A percentile compares a stretch with the other conserved stretches of the same genome.
Evolutionary conservation across 2,113 vertebrate species (phyloP).

Genomic region (Collichthys lucidus): DNA sequence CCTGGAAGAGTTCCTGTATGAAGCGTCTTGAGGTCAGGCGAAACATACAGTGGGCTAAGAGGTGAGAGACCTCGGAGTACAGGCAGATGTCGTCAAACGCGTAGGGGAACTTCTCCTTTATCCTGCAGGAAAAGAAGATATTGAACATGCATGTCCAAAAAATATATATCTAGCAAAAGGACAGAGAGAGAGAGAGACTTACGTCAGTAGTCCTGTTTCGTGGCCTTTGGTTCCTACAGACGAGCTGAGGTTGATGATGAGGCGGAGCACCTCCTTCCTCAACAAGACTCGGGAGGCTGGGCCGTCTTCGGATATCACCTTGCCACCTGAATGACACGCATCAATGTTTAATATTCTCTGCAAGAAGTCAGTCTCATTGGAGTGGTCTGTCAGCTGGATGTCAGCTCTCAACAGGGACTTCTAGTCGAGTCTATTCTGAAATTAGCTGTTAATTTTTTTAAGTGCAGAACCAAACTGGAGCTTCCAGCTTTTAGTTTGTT

Average conservation of each 20-base stretch:
- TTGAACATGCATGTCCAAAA: neutral
- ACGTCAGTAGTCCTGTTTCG: slow-evolving; percentile 98
- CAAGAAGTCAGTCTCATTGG: neutral
- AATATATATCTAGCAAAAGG: neutral
- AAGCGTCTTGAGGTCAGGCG: slow-evolving; percentile 95
- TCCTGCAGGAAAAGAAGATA: slow-evolving; percentile 81
- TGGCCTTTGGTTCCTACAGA: slow-evolving; percentile 98
- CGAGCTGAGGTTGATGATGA: slow-evolving; percentile 97
- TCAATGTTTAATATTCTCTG: neutral
- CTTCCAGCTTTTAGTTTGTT: too few relatives aligned
- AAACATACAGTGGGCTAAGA: slow-evolving; percentile 96
- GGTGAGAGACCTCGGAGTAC: slow-evolving; percentile 97
- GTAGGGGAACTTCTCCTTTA: slow-evolving; percentile 98
- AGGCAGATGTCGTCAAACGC: slow-evolving; percentile 99
- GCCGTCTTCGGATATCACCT: slow-evolving; percentile 94
- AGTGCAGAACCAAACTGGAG: too few relatives aligned
- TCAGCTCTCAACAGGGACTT: too few relatives aligned
- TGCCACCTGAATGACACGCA: slow-evolving; percentile 84
- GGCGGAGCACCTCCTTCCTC: slow-evolving; percentile 95
- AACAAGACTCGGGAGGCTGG: slow-evolving; percentile 94
- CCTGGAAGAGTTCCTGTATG: slow-evolving; percentile 99
- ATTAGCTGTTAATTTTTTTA: too few relatives aligned
- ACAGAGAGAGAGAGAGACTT: slow-evolving; percentile 73
- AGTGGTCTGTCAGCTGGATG: too few relatives aligned
- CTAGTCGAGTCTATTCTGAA: too few relatives aligned